Base-by-base conservation (phyloP, 2,797 vertebrate species). In the Myoxocephalus aenaeus region DNA sequence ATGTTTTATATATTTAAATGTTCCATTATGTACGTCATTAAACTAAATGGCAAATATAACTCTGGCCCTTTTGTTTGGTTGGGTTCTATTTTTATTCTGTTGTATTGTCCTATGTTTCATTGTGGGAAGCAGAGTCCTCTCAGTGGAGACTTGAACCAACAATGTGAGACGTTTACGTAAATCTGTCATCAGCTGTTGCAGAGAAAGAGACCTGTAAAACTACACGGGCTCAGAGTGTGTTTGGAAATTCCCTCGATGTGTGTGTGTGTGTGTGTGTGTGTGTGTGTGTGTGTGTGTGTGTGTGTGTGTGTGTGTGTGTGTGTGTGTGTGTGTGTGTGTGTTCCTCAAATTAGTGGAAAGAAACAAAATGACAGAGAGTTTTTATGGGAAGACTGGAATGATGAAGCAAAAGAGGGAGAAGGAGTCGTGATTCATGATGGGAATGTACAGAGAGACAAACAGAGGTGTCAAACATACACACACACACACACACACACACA, bases 371-470 rank as follows among this genome's bases (percentile, higher is more conserved):
- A 83, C 67, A 86, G 65, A 79, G 40, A 59, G 27, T 40, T 72
- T 80, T 83, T 81, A 78, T 81, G 84, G 70, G 64, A 10, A 5
- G 27, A 32, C 32, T 61, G 72, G 56, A 77, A 65, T 62, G 82
- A 83, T 18, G 7, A 34, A 7, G 62, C 42, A 8, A 11, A 32
- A 42, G 25, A 14, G 63, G 25, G 22, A 29, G 25, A 29, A 29
- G 8, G 65, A 15, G 53, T 9, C 15, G 61, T 83, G 79, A 82
- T 59, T 88, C 65, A 75, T 65, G 66, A 53, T 40, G 75, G 84
- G 70, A 58, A 77, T 68, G 68, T 68, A 73, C 75, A 29, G 62
- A 61, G 40, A 81, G 51, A 50, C 77, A 36, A 14, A 13, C 13
- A 29, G 4, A 71, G 44, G 32, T 51, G 32, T 57, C 64, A 44